Base-by-base conservation (phyloP, 2,797 vertebrate genomes). In the Pangasius larnaudii region DNA sequence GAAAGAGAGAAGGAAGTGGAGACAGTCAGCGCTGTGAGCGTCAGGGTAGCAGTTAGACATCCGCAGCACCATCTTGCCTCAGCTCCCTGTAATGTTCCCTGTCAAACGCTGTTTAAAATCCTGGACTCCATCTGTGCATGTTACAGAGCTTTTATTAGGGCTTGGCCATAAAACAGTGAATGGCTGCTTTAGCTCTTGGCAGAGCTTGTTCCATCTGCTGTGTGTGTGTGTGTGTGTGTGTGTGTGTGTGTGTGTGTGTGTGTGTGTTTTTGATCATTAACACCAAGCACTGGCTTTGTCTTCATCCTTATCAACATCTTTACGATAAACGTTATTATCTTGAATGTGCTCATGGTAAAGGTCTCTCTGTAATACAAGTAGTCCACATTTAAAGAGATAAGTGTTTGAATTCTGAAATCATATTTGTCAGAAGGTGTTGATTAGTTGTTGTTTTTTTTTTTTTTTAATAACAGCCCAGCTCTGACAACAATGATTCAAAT, bases 191-290 rank as follows among this genome's bases (percentile, higher is more conserved):
- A 74, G 85, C 77, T 85, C 71, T 71, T 89, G 85, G 87, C 85
- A 82, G 65, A 56, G 30, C 61, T 87, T 10, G 58, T 85, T 88
- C 63, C 75, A 56, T 88, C 88, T 86, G 89, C 85, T 87, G 80
- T 58, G 63, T 89, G 81, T 86, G 39, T 78, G 59, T 46, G 10
- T 18, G 46, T 30, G 72, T 46, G 78, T 69, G 79, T 59, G 71
- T 53, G 13, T 65, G 22, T 61, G 74, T 36, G 79, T 69, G 36
- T 63, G 51, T 56, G 78, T 46, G 6, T 51, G 11, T 49, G 75
- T 19, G 79, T 46, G 22, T 49, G 46, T 19, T 88, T 85, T 85
- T 84, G n/a, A 89, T 91, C 89, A 87, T 87, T 89, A 90, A 82
- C 84, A 86, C 86, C 30, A 61, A 86, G 74, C 49, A 7, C 87